These are phyloP conservation scores for Abscondita cerata DNA, from an alignment of 2,888 invertebrate species.

Conservation along the genomic window DNA sequence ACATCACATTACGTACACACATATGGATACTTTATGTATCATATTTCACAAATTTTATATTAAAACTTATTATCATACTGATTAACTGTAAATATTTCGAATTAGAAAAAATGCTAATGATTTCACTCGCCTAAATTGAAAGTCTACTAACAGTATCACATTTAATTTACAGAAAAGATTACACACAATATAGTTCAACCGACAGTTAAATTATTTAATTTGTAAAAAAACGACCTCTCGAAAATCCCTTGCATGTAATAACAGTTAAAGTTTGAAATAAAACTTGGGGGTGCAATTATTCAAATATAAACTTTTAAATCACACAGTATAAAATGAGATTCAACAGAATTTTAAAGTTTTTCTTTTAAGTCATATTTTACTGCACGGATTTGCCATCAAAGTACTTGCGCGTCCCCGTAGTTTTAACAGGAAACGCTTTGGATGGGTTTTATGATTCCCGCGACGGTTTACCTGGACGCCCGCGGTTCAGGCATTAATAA, in stretches of 20 bases:
- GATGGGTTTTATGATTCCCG: conserved; percentile 39
- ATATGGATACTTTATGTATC: no score
- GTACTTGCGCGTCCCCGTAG: conserved; percentile 33
- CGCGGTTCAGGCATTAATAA: conserved; percentile 26
- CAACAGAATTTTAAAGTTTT: conserved; percentile 28
- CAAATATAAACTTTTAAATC: conserved; percentile 30
- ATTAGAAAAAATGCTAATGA: no score
- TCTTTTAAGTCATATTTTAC: conserved; percentile 30
- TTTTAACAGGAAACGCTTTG: conserved; percentile 34
- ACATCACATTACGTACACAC: no score
- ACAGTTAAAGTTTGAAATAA: conserved; percentile 25
- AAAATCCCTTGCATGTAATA: conserved; percentile 20
- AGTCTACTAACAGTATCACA: no score
- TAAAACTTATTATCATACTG: no score
- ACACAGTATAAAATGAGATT: conserved; percentile 25
- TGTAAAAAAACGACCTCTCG: no score
- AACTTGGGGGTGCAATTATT: conserved; percentile 29
- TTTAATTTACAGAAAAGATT: no score
- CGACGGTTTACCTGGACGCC: conserved; percentile 33
- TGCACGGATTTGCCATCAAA: conserved; percentile 38
- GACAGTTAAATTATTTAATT: no score
- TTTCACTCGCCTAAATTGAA: no score
- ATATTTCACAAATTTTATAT: no score
- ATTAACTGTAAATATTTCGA: no score
- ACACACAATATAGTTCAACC: no score